Percentiles rank a stretch among this genome's conserved stretches.
Conservation (phyloP, 2,888 invertebrate species). For the Molorchus minor region DNA sequence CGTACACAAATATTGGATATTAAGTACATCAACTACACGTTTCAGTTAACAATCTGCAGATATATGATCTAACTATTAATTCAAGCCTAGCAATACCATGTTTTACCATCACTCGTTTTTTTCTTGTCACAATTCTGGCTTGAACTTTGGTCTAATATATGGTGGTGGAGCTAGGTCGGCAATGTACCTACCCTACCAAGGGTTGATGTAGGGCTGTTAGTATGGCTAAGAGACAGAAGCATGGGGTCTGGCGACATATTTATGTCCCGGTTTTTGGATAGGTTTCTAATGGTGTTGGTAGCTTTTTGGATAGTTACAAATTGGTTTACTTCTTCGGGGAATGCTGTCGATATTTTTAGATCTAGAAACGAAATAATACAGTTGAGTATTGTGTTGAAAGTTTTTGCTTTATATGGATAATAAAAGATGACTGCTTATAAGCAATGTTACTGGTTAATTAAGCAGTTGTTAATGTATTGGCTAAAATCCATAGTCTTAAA, state of each 20-base stretch:
- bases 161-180: slow-evolving; percentile 70
- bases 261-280: slow-evolving; percentile 61
- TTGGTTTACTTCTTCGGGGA: slow-evolving; percentile 70
- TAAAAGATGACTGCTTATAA: no score
- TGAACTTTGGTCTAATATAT: slow-evolving; percentile 66
- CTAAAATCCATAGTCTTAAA: no score
- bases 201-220: slow-evolving; percentile 59
- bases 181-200: slow-evolving; percentile 58
- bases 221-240: slow-evolving; percentile 51
- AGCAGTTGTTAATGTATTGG: no score
- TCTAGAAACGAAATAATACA: slow-evolving; percentile 51
- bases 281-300: slow-evolving; percentile 69
- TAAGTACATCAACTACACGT: no score
- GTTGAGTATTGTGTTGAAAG: no score
- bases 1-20: no score
- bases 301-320: slow-evolving; percentile 69
- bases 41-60: slow-evolving; percentile 1
- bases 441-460: no score
- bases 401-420: no score
- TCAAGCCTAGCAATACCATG: slow-evolving; percentile 42
- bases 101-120: slow-evolving; percentile 49
- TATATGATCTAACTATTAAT: background rate
- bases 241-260: slow-evolving; percentile 55
- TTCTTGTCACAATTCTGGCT: slow-evolving; percentile 68
- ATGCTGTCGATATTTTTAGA: slow-evolving; percentile 57